Evolutionary conservation across 2,888 invertebrate genomes (phyloP), one percentile per base, ranked within the genome.

Genomic region (Pherbina coryleti): DNA sequence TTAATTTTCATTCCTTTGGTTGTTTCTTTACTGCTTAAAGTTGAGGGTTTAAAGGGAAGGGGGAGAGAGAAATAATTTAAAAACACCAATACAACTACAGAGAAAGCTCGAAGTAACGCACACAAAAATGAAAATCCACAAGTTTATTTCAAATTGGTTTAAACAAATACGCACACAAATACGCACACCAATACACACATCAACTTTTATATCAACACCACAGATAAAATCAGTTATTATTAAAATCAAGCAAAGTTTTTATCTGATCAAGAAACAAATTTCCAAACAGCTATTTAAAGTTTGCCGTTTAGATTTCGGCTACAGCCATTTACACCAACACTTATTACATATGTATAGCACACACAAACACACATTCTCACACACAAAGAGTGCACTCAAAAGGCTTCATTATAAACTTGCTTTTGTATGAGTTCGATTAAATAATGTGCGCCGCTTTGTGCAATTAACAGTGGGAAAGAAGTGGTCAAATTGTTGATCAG

Each of bases 1-100:
- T 75, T 75, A 67, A 75, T 66, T 75, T 75, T 19, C 73, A 62
- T 74, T 74, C 71, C 34, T 17, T 70, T 51, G 70, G 53, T 53
- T 70, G 22, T 4, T 19, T 3, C 17, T 55, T n/a, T 55, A 7
- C 55, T 19, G 31, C 64, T 66, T 34, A 66, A 66, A 34, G 64
- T 66, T 60, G 25, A 60, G 60, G 22, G 9, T 28, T 37, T 37
- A 5, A 1, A 34, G n/a, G 25, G 17, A 53, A 53, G 70, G 0
- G 28, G 4, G 4, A 22, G 37, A 60, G 64, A 62, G 62, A 28
- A 53, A 17, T 25, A 9, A 72, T 71, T 31, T 9, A 19, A 37
- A 67, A 37, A 67, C 44, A 7, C 19, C 37, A 37, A 64, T 17
- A 51, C 5, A 44, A 44, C 44, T 49, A 69, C 49, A 51, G 9